phyloP scores from a whole-genome alignment of 2,797 vertebrate genomes.

The Eurystomus glaucurus region DNA sequence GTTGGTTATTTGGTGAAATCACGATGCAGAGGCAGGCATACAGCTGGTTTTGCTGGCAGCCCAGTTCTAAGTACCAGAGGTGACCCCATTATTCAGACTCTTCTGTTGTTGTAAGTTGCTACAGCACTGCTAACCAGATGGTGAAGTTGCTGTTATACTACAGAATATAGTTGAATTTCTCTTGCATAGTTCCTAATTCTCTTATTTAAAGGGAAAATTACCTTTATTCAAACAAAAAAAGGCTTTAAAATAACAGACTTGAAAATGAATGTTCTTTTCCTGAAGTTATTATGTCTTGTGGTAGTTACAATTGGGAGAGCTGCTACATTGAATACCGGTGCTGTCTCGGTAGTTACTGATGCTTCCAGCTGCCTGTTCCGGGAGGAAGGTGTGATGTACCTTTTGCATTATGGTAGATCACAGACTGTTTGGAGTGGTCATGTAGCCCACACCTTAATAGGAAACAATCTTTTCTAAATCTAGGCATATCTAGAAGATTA shows the following conservation, averaged over 20 bases:
- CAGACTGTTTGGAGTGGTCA: not conserved
- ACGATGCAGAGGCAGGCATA: not conserved
- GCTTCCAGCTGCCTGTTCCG: not conserved
- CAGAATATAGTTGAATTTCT: not conserved
- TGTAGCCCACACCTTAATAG: not conserved
- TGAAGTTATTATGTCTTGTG: not conserved
- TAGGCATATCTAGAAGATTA: not conserved
- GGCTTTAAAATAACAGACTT: not conserved
- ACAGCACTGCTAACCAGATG: not conserved
- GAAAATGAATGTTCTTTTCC: not conserved
- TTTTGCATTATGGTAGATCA: not conserved
- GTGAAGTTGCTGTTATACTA: not conserved
- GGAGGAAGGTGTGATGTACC: not conserved
- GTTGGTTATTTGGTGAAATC: not conserved
- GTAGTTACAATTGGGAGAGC: fast-evolving
- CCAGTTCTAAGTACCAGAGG: not conserved
- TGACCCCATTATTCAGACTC: not conserved
- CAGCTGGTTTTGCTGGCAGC: not conserved
- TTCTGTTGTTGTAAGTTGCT: fast-evolving
- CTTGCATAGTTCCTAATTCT: not conserved
- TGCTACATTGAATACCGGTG: not conserved
- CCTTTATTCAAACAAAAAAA: not conserved
- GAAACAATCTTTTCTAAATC: not conserved
- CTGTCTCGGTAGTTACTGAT: not conserved
- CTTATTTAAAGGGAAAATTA: not conserved